Conservation (phyloP, 1,140 invertebrate genomes). For the Adelges cooleyi region DNA sequence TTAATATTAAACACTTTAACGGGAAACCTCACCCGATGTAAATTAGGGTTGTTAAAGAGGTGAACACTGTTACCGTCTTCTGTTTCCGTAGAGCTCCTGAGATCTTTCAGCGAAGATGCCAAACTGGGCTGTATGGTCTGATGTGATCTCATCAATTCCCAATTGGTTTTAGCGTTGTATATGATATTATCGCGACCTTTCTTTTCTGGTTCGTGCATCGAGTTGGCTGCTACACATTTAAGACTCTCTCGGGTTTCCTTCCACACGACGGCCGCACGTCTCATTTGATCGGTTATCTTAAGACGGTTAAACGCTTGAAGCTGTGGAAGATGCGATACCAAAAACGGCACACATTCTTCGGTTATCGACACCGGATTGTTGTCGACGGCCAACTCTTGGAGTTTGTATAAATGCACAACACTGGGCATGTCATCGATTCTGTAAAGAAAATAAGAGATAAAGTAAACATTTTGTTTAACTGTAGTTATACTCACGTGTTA, state of each 20-base stretch:
- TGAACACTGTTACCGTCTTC: conserved; percentile 10
- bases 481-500: conserved; percentile 44
- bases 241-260: conserved; percentile 40
- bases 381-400: conserved; percentile 73
- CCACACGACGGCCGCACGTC: conserved; percentile 61
- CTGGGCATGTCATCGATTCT: conserved; percentile 56
- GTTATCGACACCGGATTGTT: conserved; percentile 67
- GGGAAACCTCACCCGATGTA: no score
- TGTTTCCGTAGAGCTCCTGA: conserved; percentile 19
- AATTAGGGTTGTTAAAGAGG: no score
- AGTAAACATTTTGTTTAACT: background rate
- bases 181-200: conserved; percentile 58
- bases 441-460: conserved; percentile 32
- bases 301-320: conserved; percentile 56
- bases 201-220: conserved; percentile 27
- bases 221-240: conserved; percentile 15
- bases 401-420: conserved; percentile 55
- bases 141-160: conserved; percentile 61
- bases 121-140: conserved; percentile 39
- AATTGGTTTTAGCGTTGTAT: conserved; percentile 66
- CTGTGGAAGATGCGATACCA: conserved; percentile 64
- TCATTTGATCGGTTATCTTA: conserved; percentile 58
- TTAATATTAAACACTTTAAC: no score
- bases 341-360: conserved; percentile 62
- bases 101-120: background rate